phyloP scores from a whole-genome alignment of 2,888 invertebrate genomes.

The Netelia melanura region DNA sequence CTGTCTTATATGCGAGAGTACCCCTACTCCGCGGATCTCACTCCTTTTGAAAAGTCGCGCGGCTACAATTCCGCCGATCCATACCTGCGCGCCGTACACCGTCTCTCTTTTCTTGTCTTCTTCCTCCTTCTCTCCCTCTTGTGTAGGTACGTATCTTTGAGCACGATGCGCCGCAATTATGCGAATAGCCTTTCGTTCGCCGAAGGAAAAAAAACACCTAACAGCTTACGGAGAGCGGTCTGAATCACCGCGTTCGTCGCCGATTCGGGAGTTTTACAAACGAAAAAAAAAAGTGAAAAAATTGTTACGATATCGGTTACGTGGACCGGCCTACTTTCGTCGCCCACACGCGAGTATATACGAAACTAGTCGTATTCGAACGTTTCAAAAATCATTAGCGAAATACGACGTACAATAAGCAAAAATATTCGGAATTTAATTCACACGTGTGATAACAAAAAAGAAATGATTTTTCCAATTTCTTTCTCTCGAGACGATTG shows the following conservation, averaged over 20 bases:
- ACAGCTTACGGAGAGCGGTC: neutral
- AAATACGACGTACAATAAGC: too few species aligned
- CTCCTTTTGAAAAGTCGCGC: slow-evolving; percentile 73
- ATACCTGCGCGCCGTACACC: slow-evolving; percentile 56
- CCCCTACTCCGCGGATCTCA: slow-evolving; percentile 80
- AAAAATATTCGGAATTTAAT: too few species aligned
- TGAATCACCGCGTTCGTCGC: slow-evolving; percentile 28
- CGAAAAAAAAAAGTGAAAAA: neutral
- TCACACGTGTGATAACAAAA: too few species aligned
- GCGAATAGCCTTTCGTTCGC: neutral
- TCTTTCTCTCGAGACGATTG: too few species aligned
- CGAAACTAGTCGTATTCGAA: neutral
- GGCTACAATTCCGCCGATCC: slow-evolving; percentile 50
- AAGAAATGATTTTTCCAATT: too few species aligned
- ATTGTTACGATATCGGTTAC: slow-evolving; percentile 51
- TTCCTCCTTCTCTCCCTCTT: slow-evolving; percentile 11
- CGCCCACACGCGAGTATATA: slow-evolving; percentile 11
- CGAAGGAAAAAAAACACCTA: neutral
- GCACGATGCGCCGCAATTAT: slow-evolving; percentile 23
- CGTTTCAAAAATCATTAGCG: neutral
- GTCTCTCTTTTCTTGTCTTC: slow-evolving; percentile 62
- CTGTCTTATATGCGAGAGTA: slow-evolving; percentile 82
- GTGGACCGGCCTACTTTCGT: slow-evolving; percentile 59
- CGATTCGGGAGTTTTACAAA: slow-evolving; percentile 36
- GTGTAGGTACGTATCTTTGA: neutral